Base-by-base conservation (phyloP, 2,888 invertebrate species). In the Athalia rosae region DNA sequence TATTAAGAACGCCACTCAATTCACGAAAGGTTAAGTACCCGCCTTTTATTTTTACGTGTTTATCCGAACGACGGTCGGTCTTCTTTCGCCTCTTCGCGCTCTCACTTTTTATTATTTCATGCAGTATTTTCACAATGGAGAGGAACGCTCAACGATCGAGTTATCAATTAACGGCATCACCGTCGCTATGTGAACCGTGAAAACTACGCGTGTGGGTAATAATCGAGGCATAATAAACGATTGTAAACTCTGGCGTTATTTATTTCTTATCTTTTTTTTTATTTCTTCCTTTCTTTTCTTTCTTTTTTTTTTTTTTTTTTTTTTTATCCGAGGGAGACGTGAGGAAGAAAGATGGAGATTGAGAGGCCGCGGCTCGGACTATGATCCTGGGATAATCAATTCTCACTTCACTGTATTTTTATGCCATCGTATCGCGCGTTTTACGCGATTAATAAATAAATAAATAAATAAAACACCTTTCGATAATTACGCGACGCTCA, bases 1-100 rank as follows among this genome's bases (percentile, higher is more conserved):
- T 64, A 15, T 28, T 67, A 67, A 67, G 48, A 50, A 67, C 67
- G 50, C 8, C 53, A 50, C 50, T 67, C 41, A 67, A 67, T 67
- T 67, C 50, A 53, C 11, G 41, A 67, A 67, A 67, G 67, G 67
- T 67, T 67, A 67, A 67, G 53, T 67, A 50, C 6, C 41, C 1
- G 28, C 28, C 28, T 28, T 28, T 28, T 28, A 28, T 28, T 28
- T 28, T 28, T 28, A 28, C 28, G 28, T 28, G 28, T 28, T 28
- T 28, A 28, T 28, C 28, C 28, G 28, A 28, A 28, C 28, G n/a
- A n/a, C n/a, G n/a, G n/a, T n/a, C 64, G n/a, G 15, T 67, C 50
- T 41, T 50, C 67, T 28, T 67, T 9, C 50, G 53, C 67, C 67
- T 47, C 28, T 64, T 64, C 64, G 13, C 7, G 58, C n/a, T 58